phyloP scores from a whole-genome alignment of 2,888 invertebrate genomes.

The Drosophila diplacantha region DNA sequence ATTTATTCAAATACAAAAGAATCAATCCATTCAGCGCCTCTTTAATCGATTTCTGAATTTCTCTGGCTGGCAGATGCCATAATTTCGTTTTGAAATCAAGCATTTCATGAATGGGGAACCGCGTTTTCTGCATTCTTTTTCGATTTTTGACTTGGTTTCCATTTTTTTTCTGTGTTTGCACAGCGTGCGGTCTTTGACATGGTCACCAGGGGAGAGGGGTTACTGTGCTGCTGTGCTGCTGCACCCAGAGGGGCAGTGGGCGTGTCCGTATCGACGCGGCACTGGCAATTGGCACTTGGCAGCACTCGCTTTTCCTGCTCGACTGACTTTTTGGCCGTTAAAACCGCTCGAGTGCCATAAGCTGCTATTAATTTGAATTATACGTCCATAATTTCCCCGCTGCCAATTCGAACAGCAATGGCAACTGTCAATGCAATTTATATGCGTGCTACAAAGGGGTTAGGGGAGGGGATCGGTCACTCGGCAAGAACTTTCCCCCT shows the following conservation, averaged over 20 bases:
- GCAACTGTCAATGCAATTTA: slow-evolving; percentile 64
- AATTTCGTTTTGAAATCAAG: slow-evolving; percentile 30
- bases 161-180: slow-evolving; percentile 21
- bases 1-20: slow-evolving; percentile 1
- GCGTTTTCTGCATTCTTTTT: slow-evolving; percentile 8
- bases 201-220: slow-evolving; percentile 4
- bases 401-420: slow-evolving; percentile 44
- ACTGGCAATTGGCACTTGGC: slow-evolving; percentile 52
- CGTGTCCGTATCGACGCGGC: slow-evolving; percentile 16
- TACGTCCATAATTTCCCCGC: slow-evolving; percentile 64
- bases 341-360: slow-evolving; percentile 67
- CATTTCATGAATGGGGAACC: slow-evolving; percentile 12
- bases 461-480: neutral
- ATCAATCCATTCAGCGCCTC: neutral
- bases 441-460: slow-evolving; percentile 8
- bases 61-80: slow-evolving; percentile 33
- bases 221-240: neutral
- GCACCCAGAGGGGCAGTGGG: slow-evolving; percentile 16
- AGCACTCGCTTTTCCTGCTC: slow-evolving; percentile 40
- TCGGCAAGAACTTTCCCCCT: slow-evolving; percentile 16
- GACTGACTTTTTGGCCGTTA: slow-evolving; percentile 64
- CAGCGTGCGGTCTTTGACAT: slow-evolving; percentile 38
- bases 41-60: slow-evolving; percentile 12
- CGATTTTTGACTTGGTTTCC: slow-evolving; percentile 3
- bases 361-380: slow-evolving; percentile 73